Evolutionary conservation across 64 coral and sea anemone genomes (phyloP), one percentile per base, ranked within the genome.

Genomic region (Actinia tenebrosa): DNA sequence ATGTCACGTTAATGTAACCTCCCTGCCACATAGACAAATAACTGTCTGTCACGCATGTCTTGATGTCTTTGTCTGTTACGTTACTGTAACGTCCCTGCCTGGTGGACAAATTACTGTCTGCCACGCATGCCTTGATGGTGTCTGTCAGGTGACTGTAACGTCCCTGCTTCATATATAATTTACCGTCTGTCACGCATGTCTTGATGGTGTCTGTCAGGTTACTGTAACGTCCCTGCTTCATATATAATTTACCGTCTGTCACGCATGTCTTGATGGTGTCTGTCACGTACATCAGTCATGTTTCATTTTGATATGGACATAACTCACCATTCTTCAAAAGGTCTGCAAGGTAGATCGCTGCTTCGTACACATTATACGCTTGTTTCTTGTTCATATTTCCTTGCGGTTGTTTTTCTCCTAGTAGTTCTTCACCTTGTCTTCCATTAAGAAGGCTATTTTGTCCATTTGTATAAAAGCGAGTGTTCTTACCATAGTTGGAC

Each of bases 251-350:
- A 15, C 0, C 16, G 60, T 16, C 13, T 61, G 60, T 61, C 60
- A 61, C 60, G 60, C 60, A 19, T 64, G 20, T 64, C 61, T 17
- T 64, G 15, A 18, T 4, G 60, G 17, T 64, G 0, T 66, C 19
- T 66, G 69, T 83, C 80, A 27, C 30, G 46, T 37, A 37, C 30
- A 37, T 83, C 80, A 10, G 44, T 83, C 80, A 83, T 47, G 27
- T 26, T 2, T 80, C 75, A 26, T 66, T 23, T 66, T 66, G 22
- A 22, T n/a, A 58, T 16, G 56, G 63, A 66, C 63, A 14, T 30
- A 16, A 85, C 83, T 61, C 56, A 85, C 83, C 83, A 60, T 85
- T 85, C 83, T 85, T 85, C 53, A 85, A 26, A 17, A 85, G 83
- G 25, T 85, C 83, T 53, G 83, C 83, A 4, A 85, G 15, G 83